These are phyloP conservation scores for Barypeithes pellucidus DNA, from an alignment of 2,888 invertebrate genomes.

Conservation along the genomic window DNA sequence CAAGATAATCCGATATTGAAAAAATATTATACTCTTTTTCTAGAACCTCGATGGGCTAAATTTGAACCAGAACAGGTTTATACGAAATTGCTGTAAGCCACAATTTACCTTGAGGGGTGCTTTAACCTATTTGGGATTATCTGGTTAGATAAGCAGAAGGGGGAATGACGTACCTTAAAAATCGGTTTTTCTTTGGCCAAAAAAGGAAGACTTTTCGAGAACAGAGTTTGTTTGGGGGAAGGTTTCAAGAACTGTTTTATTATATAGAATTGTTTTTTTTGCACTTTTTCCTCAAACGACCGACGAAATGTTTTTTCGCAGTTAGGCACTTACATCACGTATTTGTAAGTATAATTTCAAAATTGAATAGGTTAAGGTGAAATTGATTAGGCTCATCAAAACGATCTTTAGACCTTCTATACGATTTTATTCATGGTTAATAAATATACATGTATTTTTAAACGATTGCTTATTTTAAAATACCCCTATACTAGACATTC, in stretches of 20 bases:
- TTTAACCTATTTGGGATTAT: slow-evolving; percentile 21
- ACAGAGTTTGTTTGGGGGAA: background rate
- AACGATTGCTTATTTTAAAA: background rate
- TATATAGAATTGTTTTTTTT: too few species aligned
- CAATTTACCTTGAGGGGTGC: slow-evolving; percentile 23
- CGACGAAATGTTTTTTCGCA: too few species aligned
- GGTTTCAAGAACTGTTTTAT: too few species aligned
- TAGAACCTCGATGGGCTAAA: background rate
- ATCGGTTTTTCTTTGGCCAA: slow-evolving; percentile 6
- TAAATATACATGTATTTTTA: background rate
- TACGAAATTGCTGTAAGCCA: slow-evolving; percentile 13
- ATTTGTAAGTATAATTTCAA: slow-evolving; percentile 20
- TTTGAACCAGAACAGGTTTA: slow-evolving; percentile 10
- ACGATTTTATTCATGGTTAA: slow-evolving; percentile 8
- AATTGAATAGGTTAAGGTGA: slow-evolving; percentile 40
- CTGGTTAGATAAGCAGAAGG: background rate
- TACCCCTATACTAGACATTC: background rate
- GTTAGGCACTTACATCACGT: too few species aligned
- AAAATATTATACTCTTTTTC: slow-evolving; percentile 3
- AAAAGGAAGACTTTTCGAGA: background rate
- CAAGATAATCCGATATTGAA: too few species aligned
- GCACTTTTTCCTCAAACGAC: too few species aligned
- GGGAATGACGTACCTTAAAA: background rate
- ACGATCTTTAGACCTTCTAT: slow-evolving; percentile 15
- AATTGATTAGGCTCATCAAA: slow-evolving; percentile 23